Conservation (phyloP, 2,113 vertebrate species). For the Lycocorax pyrrhopterus region DNA sequence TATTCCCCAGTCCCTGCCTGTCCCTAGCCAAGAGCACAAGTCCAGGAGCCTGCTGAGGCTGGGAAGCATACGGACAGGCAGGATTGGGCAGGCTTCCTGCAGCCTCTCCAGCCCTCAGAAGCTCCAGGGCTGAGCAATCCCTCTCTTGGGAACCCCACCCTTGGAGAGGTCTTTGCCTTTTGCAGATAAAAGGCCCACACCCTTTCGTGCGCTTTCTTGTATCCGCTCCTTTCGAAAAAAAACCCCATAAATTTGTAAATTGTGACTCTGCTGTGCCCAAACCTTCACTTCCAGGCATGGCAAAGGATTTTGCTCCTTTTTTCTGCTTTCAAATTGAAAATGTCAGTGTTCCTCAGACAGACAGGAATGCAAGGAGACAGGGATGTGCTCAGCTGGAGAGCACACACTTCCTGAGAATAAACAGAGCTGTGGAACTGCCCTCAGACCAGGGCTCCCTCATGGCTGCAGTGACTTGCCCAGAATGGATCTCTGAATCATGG, state of each 20-base stretch:
- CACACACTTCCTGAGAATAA: neutral
- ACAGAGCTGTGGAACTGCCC: neutral
- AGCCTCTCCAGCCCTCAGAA: neutral
- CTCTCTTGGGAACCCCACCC: neutral
- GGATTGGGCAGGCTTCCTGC: neutral
- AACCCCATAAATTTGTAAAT: too few relatives aligned
- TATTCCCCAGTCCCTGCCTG: accelerated
- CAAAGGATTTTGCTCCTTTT: neutral
- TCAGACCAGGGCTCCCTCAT: neutral
- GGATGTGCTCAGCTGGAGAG: neutral
- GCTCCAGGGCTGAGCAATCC: neutral
- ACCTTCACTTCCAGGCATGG: accelerated
- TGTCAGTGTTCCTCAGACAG: neutral
- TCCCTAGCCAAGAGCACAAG: neutral
- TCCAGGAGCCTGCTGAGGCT: neutral
- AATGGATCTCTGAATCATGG: neutral
- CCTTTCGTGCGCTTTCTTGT: neutral
- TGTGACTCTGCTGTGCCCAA: neutral
- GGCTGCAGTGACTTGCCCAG: neutral
- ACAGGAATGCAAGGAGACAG: neutral
- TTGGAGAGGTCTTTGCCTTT: neutral
- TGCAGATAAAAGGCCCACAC: neutral
- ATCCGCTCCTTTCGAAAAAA: neutral
- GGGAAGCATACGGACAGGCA: neutral
- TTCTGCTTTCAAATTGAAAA: neutral